Evolutionary conservation across 2,113 vertebrate genomes (phyloP).

Genomic region (Sminthopsis crassicaudata): DNA sequence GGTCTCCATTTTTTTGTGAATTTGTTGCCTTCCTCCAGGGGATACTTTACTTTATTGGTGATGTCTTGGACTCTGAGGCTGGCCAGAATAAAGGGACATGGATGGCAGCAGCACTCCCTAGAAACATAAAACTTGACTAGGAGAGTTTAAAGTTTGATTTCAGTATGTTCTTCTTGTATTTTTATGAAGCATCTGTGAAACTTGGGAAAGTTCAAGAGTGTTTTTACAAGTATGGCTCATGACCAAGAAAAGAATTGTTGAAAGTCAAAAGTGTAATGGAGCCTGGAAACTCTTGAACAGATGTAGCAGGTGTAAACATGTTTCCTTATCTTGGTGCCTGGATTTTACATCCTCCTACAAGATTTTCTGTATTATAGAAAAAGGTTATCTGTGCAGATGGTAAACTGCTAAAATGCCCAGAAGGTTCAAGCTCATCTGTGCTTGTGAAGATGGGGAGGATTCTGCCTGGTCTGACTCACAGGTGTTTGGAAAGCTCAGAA

Average conservation of each 20-base stretch:
- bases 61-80: slow-evolving; percentile 48
- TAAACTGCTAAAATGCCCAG: slow-evolving; percentile 87
- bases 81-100: slow-evolving; percentile 52
- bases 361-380: slow-evolving; percentile 76
- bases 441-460: slow-evolving; percentile 81
- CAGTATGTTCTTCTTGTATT: slow-evolving; percentile 66
- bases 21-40: slow-evolving; percentile 29
- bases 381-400: slow-evolving; percentile 87
- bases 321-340: slow-evolving; percentile 82
- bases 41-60: slow-evolving; percentile 54
- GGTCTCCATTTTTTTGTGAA: not conserved
- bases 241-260: slow-evolving; percentile 60
- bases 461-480: slow-evolving; percentile 82
- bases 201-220: slow-evolving; percentile 60
- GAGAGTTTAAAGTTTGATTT: slow-evolving; percentile 62
- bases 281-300: slow-evolving; percentile 80
- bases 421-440: slow-evolving; percentile 87
- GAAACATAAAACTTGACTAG: slow-evolving; percentile 44
- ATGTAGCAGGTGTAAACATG: slow-evolving; percentile 85
- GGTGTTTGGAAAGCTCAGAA: slow-evolving; percentile 84
- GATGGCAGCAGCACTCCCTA: slow-evolving; percentile 55
- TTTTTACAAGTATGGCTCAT: slow-evolving; percentile 74
- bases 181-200: slow-evolving; percentile 61
- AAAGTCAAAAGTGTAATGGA: slow-evolving; percentile 74
- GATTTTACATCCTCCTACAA: slow-evolving; percentile 85